Base-by-base conservation (phyloP, 30 jellyfish, hydroid and myxozoan genomes). In the Hydractinia echinata region DNA sequence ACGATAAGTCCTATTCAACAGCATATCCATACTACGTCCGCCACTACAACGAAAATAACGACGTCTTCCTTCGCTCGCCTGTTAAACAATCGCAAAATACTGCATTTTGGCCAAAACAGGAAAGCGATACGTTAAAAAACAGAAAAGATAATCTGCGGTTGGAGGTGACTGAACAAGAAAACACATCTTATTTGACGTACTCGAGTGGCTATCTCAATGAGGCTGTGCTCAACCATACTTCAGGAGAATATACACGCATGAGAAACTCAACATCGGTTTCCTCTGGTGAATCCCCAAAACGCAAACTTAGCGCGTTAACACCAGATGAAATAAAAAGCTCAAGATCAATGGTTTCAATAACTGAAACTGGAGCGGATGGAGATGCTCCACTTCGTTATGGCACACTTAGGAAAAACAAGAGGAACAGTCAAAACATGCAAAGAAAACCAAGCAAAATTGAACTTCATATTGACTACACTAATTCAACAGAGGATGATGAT, bases 381-480 rank as follows among this genome's bases (percentile, higher is more conserved):
- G n/a, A 7, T 71, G 4, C n/a, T 6, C 51, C 81, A 8, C 66
- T 56, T 30, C 58, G 21, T 11, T 49, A 52, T 54, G 83, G 82
- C 16, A 55, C 83, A 16, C 51, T 79, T n/a, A 56, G 84, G 55
- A 15, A 83, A 77, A 56, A 56, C 18, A 18, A 44, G 61, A 7
- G 21, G 9, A 58, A 61, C 19, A 11, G 56, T 20, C 44, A 30
- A 30, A 30, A 30, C 44, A 79, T 55, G 51, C 86, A 55, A 79
- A 21, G 86, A 16, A 79, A 79, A 6, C 86, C 83, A 15, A 79
- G 86, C 64, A 79, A 58, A 56, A 61, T 89, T 7, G 96, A 89
- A 76, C 76, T 89, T 55, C 82, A 85, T 55, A 89, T 89, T 61
- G 97, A 89, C 70, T 89, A 89, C 61, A 80, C 81, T 13, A 67